A percentile compares a stretch with the other conserved stretches of the same genome.
Conservation (phyloP, 2,797 vertebrate genomes). For the Tachyglossus aculeatus region DNA sequence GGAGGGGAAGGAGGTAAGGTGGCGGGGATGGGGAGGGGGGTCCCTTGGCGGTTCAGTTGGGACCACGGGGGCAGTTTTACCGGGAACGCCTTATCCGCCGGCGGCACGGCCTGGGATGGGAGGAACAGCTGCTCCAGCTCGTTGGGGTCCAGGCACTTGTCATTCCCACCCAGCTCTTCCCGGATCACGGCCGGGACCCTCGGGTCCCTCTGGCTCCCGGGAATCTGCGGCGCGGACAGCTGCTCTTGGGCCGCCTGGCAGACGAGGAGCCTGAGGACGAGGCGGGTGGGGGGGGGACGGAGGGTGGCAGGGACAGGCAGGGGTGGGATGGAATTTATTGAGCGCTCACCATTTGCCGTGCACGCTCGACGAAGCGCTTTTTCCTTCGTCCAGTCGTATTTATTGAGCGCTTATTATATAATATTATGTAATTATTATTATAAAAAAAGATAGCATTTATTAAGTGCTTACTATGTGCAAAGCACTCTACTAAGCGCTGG, state of each 20-base stretch:
- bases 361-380: too few relatives aligned
- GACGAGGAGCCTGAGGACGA: slow-evolving; percentile 83
- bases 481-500: too few relatives aligned
- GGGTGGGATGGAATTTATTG: too few relatives aligned
- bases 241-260: slow-evolving; percentile 89
- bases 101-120: slow-evolving; percentile 52
- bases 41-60: too few relatives aligned
- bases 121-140: slow-evolving; percentile 91
- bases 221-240: slow-evolving; percentile 83
- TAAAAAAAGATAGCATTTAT: too few relatives aligned
- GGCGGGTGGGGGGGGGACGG: neutral
- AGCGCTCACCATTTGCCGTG: too few relatives aligned
- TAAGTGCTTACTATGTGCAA: too few relatives aligned
- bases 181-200: slow-evolving; percentile 76
- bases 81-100: slow-evolving; percentile 47
- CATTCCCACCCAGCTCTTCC: slow-evolving; percentile 69
- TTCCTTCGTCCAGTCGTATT: too few relatives aligned
- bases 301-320: neutral
- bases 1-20: neutral
- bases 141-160: slow-evolving; percentile 82
- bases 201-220: slow-evolving; percentile 70
- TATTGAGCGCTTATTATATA: too few relatives aligned
- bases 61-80: slow-evolving; percentile 60
- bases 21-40: neutral
- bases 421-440: too few relatives aligned